Base-by-base conservation (phyloP, 2,888 invertebrate genomes). In the Tetranychus piercei region DNA sequence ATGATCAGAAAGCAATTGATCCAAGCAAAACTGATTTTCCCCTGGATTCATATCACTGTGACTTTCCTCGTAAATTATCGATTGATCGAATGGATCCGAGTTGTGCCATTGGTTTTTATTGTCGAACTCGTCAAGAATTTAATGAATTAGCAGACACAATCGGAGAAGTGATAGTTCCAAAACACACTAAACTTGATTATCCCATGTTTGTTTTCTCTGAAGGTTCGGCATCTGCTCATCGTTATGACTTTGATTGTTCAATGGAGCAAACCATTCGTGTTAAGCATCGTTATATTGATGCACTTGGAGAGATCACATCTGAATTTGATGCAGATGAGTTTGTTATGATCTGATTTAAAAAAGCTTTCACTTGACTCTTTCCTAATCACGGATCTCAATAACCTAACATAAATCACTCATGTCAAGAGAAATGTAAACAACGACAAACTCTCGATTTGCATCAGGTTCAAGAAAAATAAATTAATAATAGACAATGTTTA, bases 1-100 rank as follows among this genome's bases (percentile, higher is more conserved):
- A 92, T 80, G 92, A 92, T 81, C 94, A 94, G 83, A 91, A 93
- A 82, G 88, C 89, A 84, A 90, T 93, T 55, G 90, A 92, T 83
- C 90, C 91, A 0, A 88, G 88, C 85, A 88, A 88, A 80, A 86
- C 88, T 74, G 87, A 89, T 81, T 93, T 92, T 82, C 86, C 89
- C 23, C 83, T 82, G 69, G 80, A 88, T 80, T 88, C 89, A 74
- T 94, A 90, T 84, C 93, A 94, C 81, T 93, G 92, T 81, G 86
- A 88, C 78, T 90, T 90, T 43, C 92, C 93, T 44, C 85, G 92
- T 76, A 93, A 93, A 83, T 87, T 93, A 84, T 87, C 90, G 77
- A 86, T 91, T 22, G 87, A 85, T 75, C 91, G 91, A 85, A 90
- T 94, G 89, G 94, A 94, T 83, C 93, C 93, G 15, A 92, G 92